Conservation (phyloP, 2,888 invertebrate genomes). For the Chloroclysta siterata region DNA sequence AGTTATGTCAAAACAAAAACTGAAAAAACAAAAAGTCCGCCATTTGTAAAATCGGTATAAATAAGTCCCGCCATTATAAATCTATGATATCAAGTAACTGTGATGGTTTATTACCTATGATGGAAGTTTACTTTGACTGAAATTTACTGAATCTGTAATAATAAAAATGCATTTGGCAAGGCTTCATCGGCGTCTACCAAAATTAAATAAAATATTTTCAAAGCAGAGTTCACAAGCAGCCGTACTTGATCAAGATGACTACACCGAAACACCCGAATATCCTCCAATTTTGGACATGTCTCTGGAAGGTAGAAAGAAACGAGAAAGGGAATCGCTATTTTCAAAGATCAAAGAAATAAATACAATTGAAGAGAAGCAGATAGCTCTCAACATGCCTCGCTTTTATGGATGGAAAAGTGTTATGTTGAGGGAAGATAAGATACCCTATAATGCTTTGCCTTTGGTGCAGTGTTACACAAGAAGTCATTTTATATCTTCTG, state of each 20-base stretch:
- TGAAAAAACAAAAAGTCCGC: too few relatives aligned
- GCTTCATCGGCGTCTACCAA: conserved; percentile 65
- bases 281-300: conserved; percentile 88
- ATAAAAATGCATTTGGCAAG: conserved; percentile 66
- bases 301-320: conserved; percentile 72
- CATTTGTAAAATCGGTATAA: too few relatives aligned
- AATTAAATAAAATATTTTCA: conserved; percentile 56
- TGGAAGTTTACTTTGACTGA: too few relatives aligned
- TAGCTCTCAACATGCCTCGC: conserved; percentile 92
- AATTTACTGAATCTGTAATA: conserved; percentile 21
- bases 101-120: too few relatives aligned
- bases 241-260: conserved; percentile 68
- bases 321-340: conserved; percentile 76
- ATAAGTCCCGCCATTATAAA: too few relatives aligned
- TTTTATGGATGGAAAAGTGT: conserved; percentile 91
- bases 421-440: conserved; percentile 83
- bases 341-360: conserved; percentile 86
- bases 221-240: conserved; percentile 62
- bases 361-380: conserved; percentile 93
- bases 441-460: conserved; percentile 88
- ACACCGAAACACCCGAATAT: conserved; percentile 74
- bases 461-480: conserved; percentile 91
- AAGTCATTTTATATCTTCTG: conserved; percentile 87
- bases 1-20: too few relatives aligned
- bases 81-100: too few relatives aligned